Evolutionary conservation across 2,113 vertebrate genomes (phyloP).

Genomic region (Leptosomus discolor): DNA sequence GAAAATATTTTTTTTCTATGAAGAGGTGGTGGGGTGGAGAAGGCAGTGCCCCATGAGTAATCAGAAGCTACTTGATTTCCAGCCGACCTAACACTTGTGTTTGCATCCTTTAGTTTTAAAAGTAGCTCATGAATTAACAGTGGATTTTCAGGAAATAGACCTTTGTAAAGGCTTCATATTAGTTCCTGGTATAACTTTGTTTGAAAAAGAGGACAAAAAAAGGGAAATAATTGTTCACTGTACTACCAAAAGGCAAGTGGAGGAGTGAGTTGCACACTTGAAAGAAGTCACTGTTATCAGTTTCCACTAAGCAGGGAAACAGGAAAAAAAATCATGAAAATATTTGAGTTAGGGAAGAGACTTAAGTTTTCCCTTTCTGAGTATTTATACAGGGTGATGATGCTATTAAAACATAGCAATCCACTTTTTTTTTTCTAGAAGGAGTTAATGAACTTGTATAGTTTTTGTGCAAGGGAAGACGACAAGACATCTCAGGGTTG

Average conservation of each 20-base stretch:
- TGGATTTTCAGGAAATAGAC: conserved; percentile 17
- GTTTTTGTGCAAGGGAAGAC: conserved; percentile 52
- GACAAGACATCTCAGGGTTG: conserved; percentile 61
- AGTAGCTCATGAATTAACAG: not conserved
- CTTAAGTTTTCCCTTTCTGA: conserved; percentile 31
- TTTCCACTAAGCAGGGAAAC: conserved; percentile 7
- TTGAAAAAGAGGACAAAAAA: conserved; percentile 21
- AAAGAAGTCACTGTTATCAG: not conserved
- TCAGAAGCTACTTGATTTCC: conserved; percentile 35
- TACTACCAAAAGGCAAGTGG: conserved; percentile 6
- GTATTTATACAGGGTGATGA: conserved; percentile 54
- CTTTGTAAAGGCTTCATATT: conserved; percentile 28
- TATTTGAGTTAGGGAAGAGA: not conserved
- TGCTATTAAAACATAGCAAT: conserved; percentile 64
- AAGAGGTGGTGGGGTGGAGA: conserved; percentile 26
- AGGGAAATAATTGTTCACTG: conserved; percentile 1
- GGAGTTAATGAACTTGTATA: conserved; percentile 64
- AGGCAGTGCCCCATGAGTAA: not conserved
- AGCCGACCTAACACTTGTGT: not conserved
- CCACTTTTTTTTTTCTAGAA: conserved; percentile 42
- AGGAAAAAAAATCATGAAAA: not conserved
- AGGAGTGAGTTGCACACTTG: conserved; percentile 19
- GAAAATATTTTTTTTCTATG: conserved; percentile 50
- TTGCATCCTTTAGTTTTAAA: conserved; percentile 14
- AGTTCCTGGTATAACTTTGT: conserved; percentile 18